Conservation (phyloP, 2,113 vertebrate genomes). For the Oncorhynchus tshawytscha region DNA sequence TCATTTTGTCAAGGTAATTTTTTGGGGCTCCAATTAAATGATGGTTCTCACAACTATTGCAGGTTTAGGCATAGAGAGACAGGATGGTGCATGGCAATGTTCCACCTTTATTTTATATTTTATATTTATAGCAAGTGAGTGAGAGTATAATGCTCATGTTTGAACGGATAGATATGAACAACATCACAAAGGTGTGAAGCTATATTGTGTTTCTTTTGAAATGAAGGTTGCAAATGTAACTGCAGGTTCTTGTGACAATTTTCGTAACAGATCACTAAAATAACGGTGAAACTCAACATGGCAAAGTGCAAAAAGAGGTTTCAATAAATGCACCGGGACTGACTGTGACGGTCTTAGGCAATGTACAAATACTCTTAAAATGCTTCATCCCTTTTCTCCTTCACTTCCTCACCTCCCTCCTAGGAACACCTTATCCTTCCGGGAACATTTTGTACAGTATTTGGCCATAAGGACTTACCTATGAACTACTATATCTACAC, state of each 20-base stretch:
- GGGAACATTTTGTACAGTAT: neutral
- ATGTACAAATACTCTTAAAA: constrained; percentile 62
- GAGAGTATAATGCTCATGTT: constrained; percentile 22
- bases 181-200: constrained; percentile 53
- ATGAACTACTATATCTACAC: constrained; percentile 27
- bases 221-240: constrained; percentile 46
- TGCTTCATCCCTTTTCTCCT: constrained; percentile 56
- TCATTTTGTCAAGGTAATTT: neutral
- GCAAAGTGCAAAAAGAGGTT: constrained; percentile 70
- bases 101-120: constrained; percentile 16
- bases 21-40: neutral
- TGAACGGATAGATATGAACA: constrained; percentile 39
- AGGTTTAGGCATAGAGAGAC: constrained; percentile 13
- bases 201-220: constrained; percentile 27
- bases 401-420: constrained; percentile 10
- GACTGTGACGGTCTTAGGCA: constrained; percentile 50
- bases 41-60: constrained; percentile 34
- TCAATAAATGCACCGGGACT: constrained; percentile 68
- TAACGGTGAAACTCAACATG: constrained; percentile 54
- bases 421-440: neutral
- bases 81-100: constrained; percentile 26
- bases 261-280: constrained; percentile 43
- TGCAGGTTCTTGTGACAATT: constrained; percentile 44
- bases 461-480: constrained; percentile 10
- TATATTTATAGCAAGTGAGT: constrained; percentile 25